A percentile compares a stretch with the other conserved stretches of the same genome.
Conservation (phyloP, 2,888 invertebrate species). For the Tetragnatha montana region DNA sequence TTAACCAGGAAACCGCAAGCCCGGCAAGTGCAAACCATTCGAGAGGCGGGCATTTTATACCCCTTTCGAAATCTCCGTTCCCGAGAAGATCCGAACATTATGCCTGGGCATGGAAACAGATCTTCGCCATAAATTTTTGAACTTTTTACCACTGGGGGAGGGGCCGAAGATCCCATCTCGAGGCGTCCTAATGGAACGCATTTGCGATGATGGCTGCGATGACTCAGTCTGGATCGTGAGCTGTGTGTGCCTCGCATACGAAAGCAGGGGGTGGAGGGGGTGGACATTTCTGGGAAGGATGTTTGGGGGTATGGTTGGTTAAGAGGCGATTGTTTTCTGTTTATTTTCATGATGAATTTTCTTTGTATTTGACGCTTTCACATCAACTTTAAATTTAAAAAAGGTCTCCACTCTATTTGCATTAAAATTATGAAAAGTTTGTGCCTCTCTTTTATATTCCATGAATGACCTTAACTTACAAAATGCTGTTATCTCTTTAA, state of each 20-base stretch:
- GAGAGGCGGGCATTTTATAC: not conserved
- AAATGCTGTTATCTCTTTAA: too few relatives aligned
- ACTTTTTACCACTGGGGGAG: constrained; percentile 7
- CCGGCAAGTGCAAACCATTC: not conserved
- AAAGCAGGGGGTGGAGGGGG: constrained; percentile 13
- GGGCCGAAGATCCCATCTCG: constrained; percentile 14
- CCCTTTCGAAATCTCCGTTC: not conserved
- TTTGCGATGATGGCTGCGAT: constrained; percentile 50
- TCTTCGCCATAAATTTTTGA: not conserved
- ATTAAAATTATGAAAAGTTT: too few relatives aligned
- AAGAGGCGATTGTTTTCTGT: constrained; percentile 7
- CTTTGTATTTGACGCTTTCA: too few relatives aligned
- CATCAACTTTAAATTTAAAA: too few relatives aligned
- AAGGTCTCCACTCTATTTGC: too few relatives aligned
- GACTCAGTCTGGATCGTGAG: constrained; percentile 53
- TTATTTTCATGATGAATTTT: not conserved
- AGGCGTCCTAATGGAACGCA: constrained; percentile 55
- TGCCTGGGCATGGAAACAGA: not conserved
- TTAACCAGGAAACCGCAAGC: not conserved
- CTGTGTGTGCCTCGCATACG: constrained; percentile 30
- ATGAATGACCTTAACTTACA: too few relatives aligned
- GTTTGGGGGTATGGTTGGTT: not conserved
- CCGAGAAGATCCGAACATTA: constrained; percentile 14
- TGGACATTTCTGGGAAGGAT: not conserved
- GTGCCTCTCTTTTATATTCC: too few relatives aligned